Percentiles rank a stretch among this genome's conserved stretches.
These are phyloP conservation scores for Halictus ligatus DNA, from an alignment of 2,888 invertebrate species.

Conservation along the genomic window DNA sequence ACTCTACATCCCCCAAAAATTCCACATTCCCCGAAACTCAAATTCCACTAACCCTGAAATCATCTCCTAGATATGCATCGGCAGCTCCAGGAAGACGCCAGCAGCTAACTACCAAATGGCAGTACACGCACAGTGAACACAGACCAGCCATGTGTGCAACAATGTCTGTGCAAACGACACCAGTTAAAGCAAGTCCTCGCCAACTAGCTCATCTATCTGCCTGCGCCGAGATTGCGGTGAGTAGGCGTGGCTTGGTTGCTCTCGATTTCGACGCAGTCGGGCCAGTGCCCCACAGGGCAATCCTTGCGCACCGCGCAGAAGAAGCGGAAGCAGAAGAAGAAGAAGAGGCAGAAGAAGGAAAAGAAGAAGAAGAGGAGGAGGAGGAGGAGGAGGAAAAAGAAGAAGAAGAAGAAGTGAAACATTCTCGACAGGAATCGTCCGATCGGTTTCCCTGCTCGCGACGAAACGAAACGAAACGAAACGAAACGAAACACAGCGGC, in stretches of 20 bases:
- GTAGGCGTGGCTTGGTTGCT: not conserved
- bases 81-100: too few species aligned
- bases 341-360: too few species aligned
- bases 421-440: not conserved
- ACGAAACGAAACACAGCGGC: slow-evolving; percentile 53
- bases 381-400: not conserved
- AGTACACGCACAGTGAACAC: not conserved
- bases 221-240: not conserved
- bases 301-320: not conserved
- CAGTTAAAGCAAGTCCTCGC: not conserved
- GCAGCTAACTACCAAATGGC: not conserved
- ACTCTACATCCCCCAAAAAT: not conserved
- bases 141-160: too few species aligned
- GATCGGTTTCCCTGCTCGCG: slow-evolving; percentile 27
- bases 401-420: not conserved
- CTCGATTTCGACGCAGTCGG: not conserved
- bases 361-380: too few species aligned
- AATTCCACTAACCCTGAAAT: not conserved
- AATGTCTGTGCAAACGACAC: not conserved
- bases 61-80: not conserved
- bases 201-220: not conserved
- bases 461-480: slow-evolving; percentile 43
- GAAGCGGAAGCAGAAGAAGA: not conserved
- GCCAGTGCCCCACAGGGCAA: slow-evolving; percentile 5
- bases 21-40: too few species aligned